These are phyloP conservation scores for Drosophila lowei DNA, from an alignment of 1,140 invertebrate genomes.

Conservation along the genomic window DNA sequence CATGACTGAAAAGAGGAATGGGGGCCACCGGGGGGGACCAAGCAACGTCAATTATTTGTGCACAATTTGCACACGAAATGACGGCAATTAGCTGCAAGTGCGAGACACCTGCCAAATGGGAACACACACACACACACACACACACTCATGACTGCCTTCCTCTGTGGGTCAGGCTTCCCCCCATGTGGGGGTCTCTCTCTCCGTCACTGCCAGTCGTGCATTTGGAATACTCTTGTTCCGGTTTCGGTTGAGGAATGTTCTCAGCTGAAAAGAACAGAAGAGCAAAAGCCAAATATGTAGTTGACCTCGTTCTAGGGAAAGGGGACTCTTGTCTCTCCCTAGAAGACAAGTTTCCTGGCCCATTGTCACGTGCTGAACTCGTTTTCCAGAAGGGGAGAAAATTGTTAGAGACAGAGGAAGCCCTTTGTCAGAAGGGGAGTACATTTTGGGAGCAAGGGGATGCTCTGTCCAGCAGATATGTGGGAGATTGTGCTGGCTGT, in stretches of 20 bases:
- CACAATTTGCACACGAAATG: slow-evolving; percentile 72
- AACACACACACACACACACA: slow-evolving; percentile 1
- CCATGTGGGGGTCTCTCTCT: no score
- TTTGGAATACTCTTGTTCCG: slow-evolving; percentile 19
- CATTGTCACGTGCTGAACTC: slow-evolving; percentile 69
- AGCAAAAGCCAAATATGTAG: slow-evolving; percentile 24
- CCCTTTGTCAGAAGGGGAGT: background rate
- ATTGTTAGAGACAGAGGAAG: slow-evolving; percentile 3
- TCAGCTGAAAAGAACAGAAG: background rate
- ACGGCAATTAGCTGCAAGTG: slow-evolving; percentile 62
- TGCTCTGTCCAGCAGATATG: no score
- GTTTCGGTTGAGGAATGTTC: slow-evolving; percentile 8
- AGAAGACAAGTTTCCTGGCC: slow-evolving; percentile 64
- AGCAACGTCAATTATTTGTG: slow-evolving; percentile 35
- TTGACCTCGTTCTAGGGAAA: slow-evolving; percentile 38
- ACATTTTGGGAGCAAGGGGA: no score
- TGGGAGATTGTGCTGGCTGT: no score
- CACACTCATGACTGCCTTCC: no score
- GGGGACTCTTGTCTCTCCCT: background rate
- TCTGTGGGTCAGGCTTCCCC: no score
- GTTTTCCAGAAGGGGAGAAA: slow-evolving; percentile 26
- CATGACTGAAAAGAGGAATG: slow-evolving; percentile 6
- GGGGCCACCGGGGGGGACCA: background rate
- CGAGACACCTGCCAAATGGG: slow-evolving; percentile 49
- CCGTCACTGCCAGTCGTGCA: no score